Conservation (phyloP, 2,888 invertebrate species). For the Heterodera filipjevi region DNA sequence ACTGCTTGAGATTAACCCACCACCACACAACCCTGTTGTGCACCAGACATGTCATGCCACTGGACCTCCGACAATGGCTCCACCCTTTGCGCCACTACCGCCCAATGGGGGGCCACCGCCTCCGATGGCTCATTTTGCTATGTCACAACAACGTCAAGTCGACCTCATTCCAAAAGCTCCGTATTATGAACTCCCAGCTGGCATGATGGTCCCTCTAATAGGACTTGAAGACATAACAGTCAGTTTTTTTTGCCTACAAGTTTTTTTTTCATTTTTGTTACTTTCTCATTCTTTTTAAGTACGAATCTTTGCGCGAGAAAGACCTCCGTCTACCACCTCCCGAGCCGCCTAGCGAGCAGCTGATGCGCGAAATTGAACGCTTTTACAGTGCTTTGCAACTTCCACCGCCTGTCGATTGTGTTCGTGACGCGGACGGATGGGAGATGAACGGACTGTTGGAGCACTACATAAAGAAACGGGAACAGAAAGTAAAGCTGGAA, state of each 20-base stretch:
- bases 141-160: slow-evolving; percentile 14
- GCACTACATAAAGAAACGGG: slow-evolving; percentile 67
- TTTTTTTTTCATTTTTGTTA: neutral
- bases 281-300: slow-evolving; percentile 69
- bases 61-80: neutral
- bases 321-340: slow-evolving; percentile 90
- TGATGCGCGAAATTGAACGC: slow-evolving; percentile 90
- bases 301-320: slow-evolving; percentile 85
- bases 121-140: slow-evolving; percentile 17
- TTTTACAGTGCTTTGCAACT: slow-evolving; percentile 74
- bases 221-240: slow-evolving; percentile 81
- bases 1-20: slow-evolving; percentile 22
- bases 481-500: slow-evolving; percentile 34
- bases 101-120: slow-evolving; percentile 11
- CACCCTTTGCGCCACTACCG: slow-evolving; percentile 14
- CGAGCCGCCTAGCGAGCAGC: slow-evolving; percentile 87
- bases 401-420: slow-evolving; percentile 85
- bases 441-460: slow-evolving; percentile 95
- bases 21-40: neutral
- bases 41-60: neutral
- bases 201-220: slow-evolving; percentile 94
- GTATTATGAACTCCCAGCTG: slow-evolving; percentile 95
- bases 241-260: neutral
- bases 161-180: slow-evolving; percentile 81
- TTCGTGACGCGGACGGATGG: slow-evolving; percentile 93